Base-by-base conservation (phyloP, 2,888 invertebrate species). In the Chloroclysta siterata region DNA sequence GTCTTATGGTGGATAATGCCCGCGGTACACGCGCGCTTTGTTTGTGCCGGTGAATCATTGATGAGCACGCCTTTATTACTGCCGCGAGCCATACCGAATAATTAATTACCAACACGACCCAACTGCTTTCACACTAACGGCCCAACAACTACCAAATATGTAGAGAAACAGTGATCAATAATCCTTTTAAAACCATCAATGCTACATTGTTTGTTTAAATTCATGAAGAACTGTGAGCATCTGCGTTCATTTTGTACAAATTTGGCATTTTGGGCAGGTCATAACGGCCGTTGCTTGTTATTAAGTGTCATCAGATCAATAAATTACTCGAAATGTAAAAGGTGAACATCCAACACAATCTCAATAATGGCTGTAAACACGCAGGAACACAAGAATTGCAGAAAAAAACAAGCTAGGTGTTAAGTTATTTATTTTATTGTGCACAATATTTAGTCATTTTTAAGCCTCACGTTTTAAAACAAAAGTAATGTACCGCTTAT, bases 1-100 rank as follows among this genome's bases (percentile, higher is more conserved):
- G 92, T 89, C 92, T 92, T 90, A 91, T 88, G 84, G 86, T 82
- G 90, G 88, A 87, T 92, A 92, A 93, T 90, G 90, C 79, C 74
- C 82, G 80, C 84, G 79, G 77, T 82, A 87, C 93, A 92, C 90
- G 92, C 90, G 83, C 80, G 80, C 84, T 85, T 87, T 89, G 88
- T 88, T 88, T 87, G 85, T 79, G 76, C 74, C 76, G 63, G 77
- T 92, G 91, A 90, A 93, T 91, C 88, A 89, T 93, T 93, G 88
- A 93, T 93, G 85, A 87, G 83, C 74, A 63, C 74, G 75, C 78
- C 82, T 87, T 91, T 90, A 91, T 89, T 87, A 82, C 90, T 70
- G 72, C 86, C 83, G 77, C 85, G 77, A 79, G 80, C 82, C 75
- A 80, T 82, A 82, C 82, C 84, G 82, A 87, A 87, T 92, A 88